A percentile compares a stretch with the other conserved stretches of the same genome.
phyloP scores from a whole-genome alignment of 2,888 invertebrate species.

The Megaustenia siamemsis region DNA sequence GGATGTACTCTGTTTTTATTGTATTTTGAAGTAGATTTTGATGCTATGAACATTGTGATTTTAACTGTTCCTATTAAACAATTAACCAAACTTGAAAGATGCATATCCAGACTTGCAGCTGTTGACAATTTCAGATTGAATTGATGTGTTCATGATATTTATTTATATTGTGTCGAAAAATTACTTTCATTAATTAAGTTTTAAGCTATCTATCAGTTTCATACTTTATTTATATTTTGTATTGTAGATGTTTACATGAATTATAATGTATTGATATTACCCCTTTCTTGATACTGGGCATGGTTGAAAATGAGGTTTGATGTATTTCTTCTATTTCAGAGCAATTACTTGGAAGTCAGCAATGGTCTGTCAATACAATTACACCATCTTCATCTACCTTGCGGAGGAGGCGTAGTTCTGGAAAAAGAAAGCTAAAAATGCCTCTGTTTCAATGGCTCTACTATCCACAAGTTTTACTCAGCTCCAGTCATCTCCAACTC shows the following conservation, averaged over 20 bases:
- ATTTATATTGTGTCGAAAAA: too few species aligned
- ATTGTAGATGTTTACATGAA: background rate
- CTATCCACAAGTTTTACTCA: background rate
- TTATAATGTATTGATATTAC: background rate
- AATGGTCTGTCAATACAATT: constrained; percentile 5
- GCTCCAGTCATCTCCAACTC: background rate
- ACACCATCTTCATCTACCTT: constrained; percentile 11
- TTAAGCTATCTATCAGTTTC: too few species aligned
- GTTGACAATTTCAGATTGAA: too few species aligned
- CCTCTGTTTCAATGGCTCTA: background rate
- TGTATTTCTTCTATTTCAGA: constrained; percentile 30
- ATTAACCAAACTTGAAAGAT: too few species aligned
- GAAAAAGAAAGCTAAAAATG: constrained; percentile 1
- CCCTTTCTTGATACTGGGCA: background rate
- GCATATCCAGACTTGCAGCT: too few species aligned
- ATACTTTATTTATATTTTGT: too few species aligned
- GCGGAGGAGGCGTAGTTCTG: background rate
- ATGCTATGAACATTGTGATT: too few species aligned
- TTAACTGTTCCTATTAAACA: too few species aligned
- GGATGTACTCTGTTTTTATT: too few species aligned
- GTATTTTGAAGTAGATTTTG: too few species aligned
- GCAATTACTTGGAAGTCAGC: constrained; percentile 28
- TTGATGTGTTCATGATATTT: too few species aligned
- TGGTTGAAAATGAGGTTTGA: constrained; percentile 4
- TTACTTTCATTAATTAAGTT: too few species aligned